Percentiles rank a stretch among this genome's conserved stretches.
phyloP scores from a whole-genome alignment of 2,113 vertebrate genomes.

The Dicaeum eximium region DNA sequence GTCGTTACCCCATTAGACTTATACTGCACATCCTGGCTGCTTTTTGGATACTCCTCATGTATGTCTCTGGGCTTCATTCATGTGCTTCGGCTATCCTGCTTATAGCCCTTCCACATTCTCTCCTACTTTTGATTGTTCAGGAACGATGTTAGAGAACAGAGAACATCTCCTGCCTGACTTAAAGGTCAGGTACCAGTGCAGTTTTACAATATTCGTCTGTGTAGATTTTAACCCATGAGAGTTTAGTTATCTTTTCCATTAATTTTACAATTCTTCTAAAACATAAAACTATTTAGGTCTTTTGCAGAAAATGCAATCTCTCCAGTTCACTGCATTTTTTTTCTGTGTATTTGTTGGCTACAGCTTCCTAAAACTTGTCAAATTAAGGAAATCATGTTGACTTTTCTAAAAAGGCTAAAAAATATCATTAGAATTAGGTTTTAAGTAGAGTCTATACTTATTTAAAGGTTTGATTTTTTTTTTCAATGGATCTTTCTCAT shows the following conservation, averaged over 20 bases:
- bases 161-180: neutral
- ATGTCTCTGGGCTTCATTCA: neutral
- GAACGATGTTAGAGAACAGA: too few relatives aligned
- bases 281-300: neutral
- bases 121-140: neutral
- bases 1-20: neutral
- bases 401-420: neutral
- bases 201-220: neutral
- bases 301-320: neutral
- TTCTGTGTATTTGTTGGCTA: neutral
- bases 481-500: fast-evolving
- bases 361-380: neutral
- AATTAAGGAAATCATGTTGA: neutral
- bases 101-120: neutral
- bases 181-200: neutral
- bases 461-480: neutral
- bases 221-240: neutral
- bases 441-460: neutral
- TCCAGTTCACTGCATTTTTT: neutral
- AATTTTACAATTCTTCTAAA: neutral
- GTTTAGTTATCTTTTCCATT: neutral
- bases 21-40: fast-evolving
- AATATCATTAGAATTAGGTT: neutral
- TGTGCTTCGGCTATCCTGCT: neutral
- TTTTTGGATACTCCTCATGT: neutral